phyloP scores from a whole-genome alignment of 2,888 invertebrate species.

The Ischnura elegans region DNA sequence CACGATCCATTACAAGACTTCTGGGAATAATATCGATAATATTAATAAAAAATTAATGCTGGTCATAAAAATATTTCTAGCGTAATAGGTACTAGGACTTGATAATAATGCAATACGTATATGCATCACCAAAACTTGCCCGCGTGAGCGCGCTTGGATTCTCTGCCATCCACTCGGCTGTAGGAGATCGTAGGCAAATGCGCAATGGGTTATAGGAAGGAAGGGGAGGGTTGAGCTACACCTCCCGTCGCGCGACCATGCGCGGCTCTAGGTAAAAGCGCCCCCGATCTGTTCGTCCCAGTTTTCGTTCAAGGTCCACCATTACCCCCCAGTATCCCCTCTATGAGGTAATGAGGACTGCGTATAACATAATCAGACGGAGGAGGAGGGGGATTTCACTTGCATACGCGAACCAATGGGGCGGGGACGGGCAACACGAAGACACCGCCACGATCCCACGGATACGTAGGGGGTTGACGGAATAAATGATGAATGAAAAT shows the following conservation, averaged over 20 bases:
- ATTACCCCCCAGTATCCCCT: background rate
- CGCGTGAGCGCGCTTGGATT: background rate
- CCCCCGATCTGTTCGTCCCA: slow-evolving; percentile 20
- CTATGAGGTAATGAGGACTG: background rate
- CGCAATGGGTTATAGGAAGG: background rate
- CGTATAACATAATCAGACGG: background rate
- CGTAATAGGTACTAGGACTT: no score
- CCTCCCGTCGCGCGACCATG: background rate
- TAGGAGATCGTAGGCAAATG: background rate
- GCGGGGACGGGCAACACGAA: background rate
- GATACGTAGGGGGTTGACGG: background rate
- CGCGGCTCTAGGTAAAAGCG: background rate
- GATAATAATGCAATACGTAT: no score
- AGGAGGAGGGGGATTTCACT: slow-evolving; percentile 9
- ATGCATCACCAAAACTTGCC: no score
- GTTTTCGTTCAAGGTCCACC: slow-evolving; percentile 26
- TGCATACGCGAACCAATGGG: background rate
- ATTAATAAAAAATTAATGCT: no score
- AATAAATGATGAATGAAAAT: background rate
- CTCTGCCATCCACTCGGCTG: background rate
- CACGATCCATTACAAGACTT: no score
- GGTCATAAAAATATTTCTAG: no score
- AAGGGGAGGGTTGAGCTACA: background rate
- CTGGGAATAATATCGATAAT: no score
- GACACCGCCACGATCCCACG: background rate